phyloP scores from a whole-genome alignment of 2,113 vertebrate genomes.

The Danio rerio region DNA sequence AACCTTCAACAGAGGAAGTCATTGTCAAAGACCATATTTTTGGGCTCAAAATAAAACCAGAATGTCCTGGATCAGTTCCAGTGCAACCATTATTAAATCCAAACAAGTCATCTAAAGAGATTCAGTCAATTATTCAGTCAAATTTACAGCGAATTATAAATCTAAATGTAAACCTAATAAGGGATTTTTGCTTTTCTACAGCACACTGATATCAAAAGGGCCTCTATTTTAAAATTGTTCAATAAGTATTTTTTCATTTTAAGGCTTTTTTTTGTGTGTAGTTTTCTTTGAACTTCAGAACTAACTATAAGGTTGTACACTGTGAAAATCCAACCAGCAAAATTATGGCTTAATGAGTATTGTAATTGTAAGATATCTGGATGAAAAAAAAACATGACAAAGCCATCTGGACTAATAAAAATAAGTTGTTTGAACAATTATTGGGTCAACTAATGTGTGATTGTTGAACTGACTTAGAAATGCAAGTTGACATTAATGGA shows the following conservation, averaged over 20 bases:
- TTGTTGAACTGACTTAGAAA: too few species aligned
- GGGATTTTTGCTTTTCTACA: background rate
- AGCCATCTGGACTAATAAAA: too few species aligned
- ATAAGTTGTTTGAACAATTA: too few species aligned
- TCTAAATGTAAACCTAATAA: background rate
- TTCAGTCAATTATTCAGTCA: background rate
- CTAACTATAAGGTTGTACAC: too few species aligned
- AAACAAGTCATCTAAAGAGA: conserved; percentile 1
- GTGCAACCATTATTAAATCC: background rate
- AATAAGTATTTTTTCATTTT: background rate
- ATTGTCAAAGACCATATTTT: conserved; percentile 2
- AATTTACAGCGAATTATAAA: background rate
- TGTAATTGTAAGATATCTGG: too few species aligned
- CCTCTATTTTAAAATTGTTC: background rate
- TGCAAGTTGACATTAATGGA: too few species aligned
- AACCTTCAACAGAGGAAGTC: background rate
- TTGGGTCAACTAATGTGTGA: too few species aligned
- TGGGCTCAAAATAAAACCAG: background rate
- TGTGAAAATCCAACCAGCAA: too few species aligned
- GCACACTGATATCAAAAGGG: background rate
- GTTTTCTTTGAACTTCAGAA: background rate
- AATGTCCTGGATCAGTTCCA: conserved; percentile 2
- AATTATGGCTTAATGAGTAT: too few species aligned
- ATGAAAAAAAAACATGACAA: too few species aligned
- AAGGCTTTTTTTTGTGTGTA: background rate